These are phyloP conservation scores for Biston stratarius DNA, from an alignment of 2,888 invertebrate species.

Conservation along the genomic window DNA sequence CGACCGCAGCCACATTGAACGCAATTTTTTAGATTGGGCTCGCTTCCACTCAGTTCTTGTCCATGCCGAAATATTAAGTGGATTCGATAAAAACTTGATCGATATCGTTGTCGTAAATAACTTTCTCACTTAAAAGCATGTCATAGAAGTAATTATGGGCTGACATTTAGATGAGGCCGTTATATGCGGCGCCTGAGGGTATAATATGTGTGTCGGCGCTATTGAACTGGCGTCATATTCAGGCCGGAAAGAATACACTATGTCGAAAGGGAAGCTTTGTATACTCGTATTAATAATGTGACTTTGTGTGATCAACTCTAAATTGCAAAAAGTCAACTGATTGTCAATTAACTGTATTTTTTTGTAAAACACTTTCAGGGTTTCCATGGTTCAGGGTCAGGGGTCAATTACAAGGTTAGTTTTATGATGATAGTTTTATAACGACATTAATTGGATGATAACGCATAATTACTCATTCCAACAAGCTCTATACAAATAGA, in stretches of 20 bases:
- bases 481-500: slow-evolving; percentile 24
- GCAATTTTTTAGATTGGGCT: slow-evolving; percentile 41
- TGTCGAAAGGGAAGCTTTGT: background rate
- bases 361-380: background rate
- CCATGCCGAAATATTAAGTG: slow-evolving; percentile 28
- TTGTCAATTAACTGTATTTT: background rate
- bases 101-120: slow-evolving; percentile 37
- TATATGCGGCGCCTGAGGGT: slow-evolving; percentile 35
- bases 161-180: slow-evolving; percentile 41
- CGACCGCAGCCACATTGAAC: slow-evolving; percentile 33
- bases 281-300: background rate
- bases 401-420: background rate
- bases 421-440: background rate
- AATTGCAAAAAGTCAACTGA: background rate
- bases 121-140: slow-evolving; percentile 43
- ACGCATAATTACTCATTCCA: background rate
- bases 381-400: background rate
- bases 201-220: slow-evolving; percentile 8
- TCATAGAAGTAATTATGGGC: slow-evolving; percentile 40
- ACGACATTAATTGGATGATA: background rate
- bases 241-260: background rate
- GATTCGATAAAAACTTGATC: slow-evolving; percentile 30
- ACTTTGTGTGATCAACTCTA: background rate
- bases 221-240: slow-evolving; percentile 22
- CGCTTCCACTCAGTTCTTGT: slow-evolving; percentile 33